These are phyloP conservation scores for Coelogynopora nodosa DNA, from an alignment of 2,888 invertebrate species.

Conservation along the genomic window DNA sequence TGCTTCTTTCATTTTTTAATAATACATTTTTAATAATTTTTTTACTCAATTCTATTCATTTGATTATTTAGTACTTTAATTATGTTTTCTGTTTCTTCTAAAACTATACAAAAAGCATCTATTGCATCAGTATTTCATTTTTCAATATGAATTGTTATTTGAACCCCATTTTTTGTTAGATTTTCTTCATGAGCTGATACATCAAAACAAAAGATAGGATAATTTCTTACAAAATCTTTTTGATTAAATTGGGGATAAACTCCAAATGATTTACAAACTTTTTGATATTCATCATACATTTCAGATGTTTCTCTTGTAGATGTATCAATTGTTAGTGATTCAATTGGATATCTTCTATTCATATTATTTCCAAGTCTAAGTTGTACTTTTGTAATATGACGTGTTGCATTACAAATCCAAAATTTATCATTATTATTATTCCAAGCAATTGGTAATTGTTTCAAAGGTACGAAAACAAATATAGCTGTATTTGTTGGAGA, in stretches of 20 bases:
- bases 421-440: too few species aligned
- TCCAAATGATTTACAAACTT: neutral
- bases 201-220: neutral
- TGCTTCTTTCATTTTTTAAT: too few species aligned
- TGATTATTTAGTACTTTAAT: neutral
- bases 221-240: neutral
- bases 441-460: too few species aligned
- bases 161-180: neutral
- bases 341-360: too few species aligned
- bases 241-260: neutral
- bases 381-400: too few species aligned
- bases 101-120: neutral
- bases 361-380: too few species aligned
- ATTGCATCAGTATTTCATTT: neutral
- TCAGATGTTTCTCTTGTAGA: neutral
- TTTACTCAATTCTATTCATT: too few species aligned
- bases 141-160: neutral
- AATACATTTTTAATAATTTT: too few species aligned
- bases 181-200: neutral
- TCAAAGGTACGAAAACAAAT: too few species aligned
- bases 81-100: neutral
- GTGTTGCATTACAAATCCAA: too few species aligned
- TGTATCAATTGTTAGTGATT: neutral
- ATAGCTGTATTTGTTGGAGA: too few species aligned
- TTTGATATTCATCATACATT: neutral